These are phyloP conservation scores for Meganola albula DNA, from an alignment of 2,888 invertebrate genomes.

Conservation along the genomic window DNA sequence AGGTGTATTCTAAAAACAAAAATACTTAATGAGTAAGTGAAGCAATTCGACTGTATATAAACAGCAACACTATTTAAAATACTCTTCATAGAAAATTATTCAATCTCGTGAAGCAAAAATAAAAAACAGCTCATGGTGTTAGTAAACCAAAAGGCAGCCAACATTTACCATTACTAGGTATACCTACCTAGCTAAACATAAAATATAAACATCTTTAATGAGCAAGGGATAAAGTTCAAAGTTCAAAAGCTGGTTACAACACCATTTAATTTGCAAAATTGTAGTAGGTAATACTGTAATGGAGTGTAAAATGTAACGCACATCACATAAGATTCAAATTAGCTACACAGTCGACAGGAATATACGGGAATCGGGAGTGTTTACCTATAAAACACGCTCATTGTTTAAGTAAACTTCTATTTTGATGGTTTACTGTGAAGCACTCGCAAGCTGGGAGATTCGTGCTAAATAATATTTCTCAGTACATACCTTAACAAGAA, in stretches of 20 bases:
- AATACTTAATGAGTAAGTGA: neutral
- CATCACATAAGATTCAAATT: slow-evolving; percentile 37
- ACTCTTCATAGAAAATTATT: slow-evolving; percentile 59
- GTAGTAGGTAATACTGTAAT: slow-evolving; percentile 16
- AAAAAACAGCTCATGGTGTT: slow-evolving; percentile 64
- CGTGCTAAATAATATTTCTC: slow-evolving; percentile 55
- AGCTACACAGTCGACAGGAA: slow-evolving; percentile 26
- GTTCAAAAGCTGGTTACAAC: slow-evolving; percentile 35
- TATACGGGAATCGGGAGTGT: slow-evolving; percentile 56
- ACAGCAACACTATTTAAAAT: slow-evolving; percentile 13
- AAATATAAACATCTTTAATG: neutral
- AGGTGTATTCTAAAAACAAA: neutral
- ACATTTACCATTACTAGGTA: slow-evolving; percentile 62
- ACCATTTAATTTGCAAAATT: no score
- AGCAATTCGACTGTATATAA: neutral
- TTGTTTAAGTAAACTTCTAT: slow-evolving; percentile 73
- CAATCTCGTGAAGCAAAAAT: slow-evolving; percentile 53
- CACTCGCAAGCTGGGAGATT: slow-evolving; percentile 42
- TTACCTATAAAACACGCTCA: slow-evolving; percentile 72
- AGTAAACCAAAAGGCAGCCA: slow-evolving; percentile 64
- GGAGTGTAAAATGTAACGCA: slow-evolving; percentile 32
- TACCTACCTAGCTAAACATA: neutral
- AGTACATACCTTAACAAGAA: slow-evolving; percentile 47
- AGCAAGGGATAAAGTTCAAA: slow-evolving; percentile 20
- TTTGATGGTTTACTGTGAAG: slow-evolving; percentile 67